phyloP scores from a whole-genome alignment of 30 jellyfish, hydroid and myxozoan genomes.

The Nemopilema nomurai region DNA sequence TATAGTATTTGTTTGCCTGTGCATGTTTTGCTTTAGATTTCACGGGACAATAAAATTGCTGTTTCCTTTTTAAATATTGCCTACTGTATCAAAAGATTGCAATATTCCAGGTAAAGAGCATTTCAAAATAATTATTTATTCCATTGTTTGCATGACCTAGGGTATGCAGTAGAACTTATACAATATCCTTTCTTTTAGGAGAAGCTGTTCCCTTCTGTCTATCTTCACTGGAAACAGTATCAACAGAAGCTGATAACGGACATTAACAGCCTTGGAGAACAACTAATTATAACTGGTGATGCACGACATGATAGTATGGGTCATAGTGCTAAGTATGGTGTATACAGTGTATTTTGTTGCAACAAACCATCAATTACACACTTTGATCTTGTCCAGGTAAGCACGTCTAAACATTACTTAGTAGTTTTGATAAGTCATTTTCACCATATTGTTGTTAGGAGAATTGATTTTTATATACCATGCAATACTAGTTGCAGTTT shows the following conservation, averaged over 20 bases:
- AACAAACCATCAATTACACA: constrained; percentile 19
- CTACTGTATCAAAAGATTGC: background rate
- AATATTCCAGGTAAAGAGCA: background rate
- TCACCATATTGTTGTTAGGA: too few relatives aligned
- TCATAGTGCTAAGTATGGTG: constrained; percentile 53
- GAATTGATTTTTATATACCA: too few relatives aligned
- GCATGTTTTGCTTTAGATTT: background rate
- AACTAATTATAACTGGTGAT: constrained; percentile 11
- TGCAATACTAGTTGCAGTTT: too few relatives aligned
- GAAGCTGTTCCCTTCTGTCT: constrained; percentile 18
- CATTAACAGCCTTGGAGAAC: constrained; percentile 1
- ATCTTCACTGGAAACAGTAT: constrained; percentile 14
- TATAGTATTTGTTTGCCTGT: background rate
- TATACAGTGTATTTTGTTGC: constrained; percentile 24
- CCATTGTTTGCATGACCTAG: background rate
- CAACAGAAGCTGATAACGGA: constrained; percentile 11
- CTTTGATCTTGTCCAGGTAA: constrained; percentile 57
- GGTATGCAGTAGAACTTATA: background rate
- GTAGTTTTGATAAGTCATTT: too few relatives aligned
- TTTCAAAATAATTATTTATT: background rate
- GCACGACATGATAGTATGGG: too few relatives aligned
- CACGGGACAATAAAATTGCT: background rate
- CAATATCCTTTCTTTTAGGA: background rate
- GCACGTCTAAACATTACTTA: too few relatives aligned
- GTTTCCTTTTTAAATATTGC: background rate